Evolutionary conservation across 2,888 invertebrate species (phyloP).

Genomic region (Sympetrum striolatum): DNA sequence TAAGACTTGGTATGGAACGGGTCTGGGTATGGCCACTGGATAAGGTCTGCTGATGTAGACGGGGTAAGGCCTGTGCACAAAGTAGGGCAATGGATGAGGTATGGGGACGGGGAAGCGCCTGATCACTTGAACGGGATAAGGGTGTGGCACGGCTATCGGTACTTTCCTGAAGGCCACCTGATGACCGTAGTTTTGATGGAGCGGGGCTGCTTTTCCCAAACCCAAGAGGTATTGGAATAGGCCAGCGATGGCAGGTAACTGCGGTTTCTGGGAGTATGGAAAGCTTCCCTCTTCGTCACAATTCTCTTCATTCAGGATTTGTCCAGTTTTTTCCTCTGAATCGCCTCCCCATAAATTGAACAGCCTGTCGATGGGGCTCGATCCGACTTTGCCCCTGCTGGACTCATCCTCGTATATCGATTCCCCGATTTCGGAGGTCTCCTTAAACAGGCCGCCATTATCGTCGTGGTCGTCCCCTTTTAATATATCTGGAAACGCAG

Average conservation of each 20-base stretch:
- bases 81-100: neutral
- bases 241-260: neutral
- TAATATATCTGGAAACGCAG: too few relatives aligned
- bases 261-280: neutral
- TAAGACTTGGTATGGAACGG: neutral
- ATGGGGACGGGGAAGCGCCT: neutral
- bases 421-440: too few relatives aligned
- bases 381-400: too few relatives aligned
- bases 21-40: neutral
- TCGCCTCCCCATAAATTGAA: too few relatives aligned
- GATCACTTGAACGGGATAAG: neutral
- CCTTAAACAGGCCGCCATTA: too few relatives aligned
- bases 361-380: too few relatives aligned
- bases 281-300: neutral
- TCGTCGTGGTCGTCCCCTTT: too few relatives aligned
- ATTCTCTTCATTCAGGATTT: neutral
- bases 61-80: neutral
- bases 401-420: too few relatives aligned
- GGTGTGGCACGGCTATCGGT: neutral
- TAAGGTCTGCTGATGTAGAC: neutral
- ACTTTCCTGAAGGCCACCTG: neutral
- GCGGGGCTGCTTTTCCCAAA: neutral
- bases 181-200: neutral
- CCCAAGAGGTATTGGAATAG: neutral
- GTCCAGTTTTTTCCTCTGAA: neutral